A percentile compares a stretch with the other conserved stretches of the same genome.
Conservation (phyloP, 1,140 invertebrate genomes). For the Heliconius hermathena region DNA sequence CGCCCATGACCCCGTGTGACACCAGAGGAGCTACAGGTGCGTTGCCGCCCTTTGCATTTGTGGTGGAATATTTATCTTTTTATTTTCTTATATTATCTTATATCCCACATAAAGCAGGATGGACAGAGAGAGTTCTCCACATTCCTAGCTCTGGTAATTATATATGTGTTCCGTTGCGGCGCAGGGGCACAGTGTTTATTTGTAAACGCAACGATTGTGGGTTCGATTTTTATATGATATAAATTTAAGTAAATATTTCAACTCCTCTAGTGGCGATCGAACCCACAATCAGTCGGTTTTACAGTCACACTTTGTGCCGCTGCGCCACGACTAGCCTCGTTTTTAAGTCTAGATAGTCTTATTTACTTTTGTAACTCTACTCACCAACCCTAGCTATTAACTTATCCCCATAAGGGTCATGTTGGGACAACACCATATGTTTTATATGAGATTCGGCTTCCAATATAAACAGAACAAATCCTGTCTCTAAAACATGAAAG, state of each 20-base stretch:
- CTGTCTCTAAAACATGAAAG: not conserved
- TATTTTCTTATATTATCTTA: not conserved
- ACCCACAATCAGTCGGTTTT: too few species aligned
- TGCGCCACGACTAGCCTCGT: too few species aligned
- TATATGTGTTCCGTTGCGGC: too few species aligned
- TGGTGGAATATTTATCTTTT: not conserved
- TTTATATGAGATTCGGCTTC: conserved; percentile 18
- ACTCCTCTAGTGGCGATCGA: too few species aligned
- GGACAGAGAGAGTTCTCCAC: not conserved
- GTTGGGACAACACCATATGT: conserved; percentile 8
- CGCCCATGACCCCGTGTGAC: too few species aligned
- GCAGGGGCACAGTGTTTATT: too few species aligned
- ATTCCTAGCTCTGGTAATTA: not conserved
- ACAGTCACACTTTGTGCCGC: too few species aligned
- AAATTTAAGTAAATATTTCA: too few species aligned
- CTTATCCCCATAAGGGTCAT: conserved; percentile 21
- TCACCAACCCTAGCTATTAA: conserved; percentile 10
- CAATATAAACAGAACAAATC: conserved; percentile 15
- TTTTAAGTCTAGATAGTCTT: not conserved
- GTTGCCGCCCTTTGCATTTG: not conserved
- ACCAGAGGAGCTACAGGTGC: too few species aligned
- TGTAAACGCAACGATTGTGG: too few species aligned
- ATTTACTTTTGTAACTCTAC: too few species aligned
- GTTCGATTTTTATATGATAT: too few species aligned
- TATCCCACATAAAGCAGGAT: not conserved